These are phyloP conservation scores for Siniperca undulata DNA, from an alignment of 2,797 vertebrate genomes.

Conservation along the genomic window DNA sequence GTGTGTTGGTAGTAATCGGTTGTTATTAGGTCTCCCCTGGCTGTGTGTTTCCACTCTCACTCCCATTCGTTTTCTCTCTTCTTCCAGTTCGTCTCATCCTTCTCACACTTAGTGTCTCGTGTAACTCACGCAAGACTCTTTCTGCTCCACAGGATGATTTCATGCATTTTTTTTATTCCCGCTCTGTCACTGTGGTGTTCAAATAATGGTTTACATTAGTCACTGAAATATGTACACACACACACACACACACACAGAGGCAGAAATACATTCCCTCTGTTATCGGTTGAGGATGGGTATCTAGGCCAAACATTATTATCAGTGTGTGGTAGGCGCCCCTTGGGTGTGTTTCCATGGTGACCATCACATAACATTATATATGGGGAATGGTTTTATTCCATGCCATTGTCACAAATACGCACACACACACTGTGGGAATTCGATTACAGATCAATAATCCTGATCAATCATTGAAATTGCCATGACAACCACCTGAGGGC, in stretches of 20 bases:
- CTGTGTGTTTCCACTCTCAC: constrained; percentile 56
- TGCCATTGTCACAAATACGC: constrained; percentile 38
- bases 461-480: constrained; percentile 64
- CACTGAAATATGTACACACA: constrained; percentile 43
- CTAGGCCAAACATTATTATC: constrained; percentile 83
- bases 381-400: constrained; percentile 61
- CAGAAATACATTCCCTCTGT: constrained; percentile 58
- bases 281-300: constrained; percentile 76
- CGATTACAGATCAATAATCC: constrained; percentile 71
- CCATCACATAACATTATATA: constrained; percentile 79
- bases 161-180: constrained; percentile 80
- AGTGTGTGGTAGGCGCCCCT: constrained; percentile 68
- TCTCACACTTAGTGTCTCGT: constrained; percentile 68
- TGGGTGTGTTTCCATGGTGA: constrained; percentile 83
- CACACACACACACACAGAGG: constrained; percentile 36
- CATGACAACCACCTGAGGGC: constrained; percentile 70
- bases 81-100: constrained; percentile 67
- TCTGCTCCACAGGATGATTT: constrained; percentile 76
- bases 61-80: constrained; percentile 39
- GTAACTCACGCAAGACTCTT: constrained; percentile 74
- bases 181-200: constrained; percentile 67
- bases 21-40: constrained; percentile 62
- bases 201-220: constrained; percentile 74
- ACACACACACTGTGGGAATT: constrained; percentile 50
- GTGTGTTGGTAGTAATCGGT: constrained; percentile 50